Base-by-base conservation (phyloP, 2,797 vertebrate species). In the Sebastes oblongus region DNA sequence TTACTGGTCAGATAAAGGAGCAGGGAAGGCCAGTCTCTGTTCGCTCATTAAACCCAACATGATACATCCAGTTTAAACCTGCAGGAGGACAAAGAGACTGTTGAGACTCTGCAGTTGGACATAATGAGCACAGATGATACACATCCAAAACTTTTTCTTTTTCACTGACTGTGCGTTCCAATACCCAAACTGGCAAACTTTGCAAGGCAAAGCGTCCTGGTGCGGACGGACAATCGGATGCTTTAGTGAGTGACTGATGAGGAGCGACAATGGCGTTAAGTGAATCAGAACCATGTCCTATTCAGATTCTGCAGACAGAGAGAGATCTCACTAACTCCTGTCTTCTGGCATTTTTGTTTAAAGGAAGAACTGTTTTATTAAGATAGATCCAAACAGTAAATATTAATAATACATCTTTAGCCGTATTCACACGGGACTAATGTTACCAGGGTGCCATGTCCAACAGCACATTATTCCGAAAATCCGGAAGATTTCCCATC, bases 11-110 rank as follows among this genome's bases (percentile, higher is more conserved):
- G 75, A 79, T 42, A 30, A 36, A 54, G 14, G 74, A 42, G 66
- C 36, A 24, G 68, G 61, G 69, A n/a, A 9, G 16, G 27, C 8
- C 27, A 5, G n/a, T 42, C 39, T 72, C 34, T 68, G 73, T 60
- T 24, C 8, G 60, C 62, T 83, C 64, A 75, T 88, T 90, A 74
- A 68, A 78, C 3, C 10, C 29, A 62, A 55, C 56, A 36, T 14
- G n/a, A 75, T 14, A 7, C 42, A 61, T 80, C 61, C 5, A 3
- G 39, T 52, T 52, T 8, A 27, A 58, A 77, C 32, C 79, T 69
- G 66, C 54, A 56, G 69, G 8, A 22, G 27, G 2, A 55, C 34
- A 14, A 2, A 4, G 27, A 8, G 16, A 20, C 55, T 6, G 22
- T 5, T 42, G 3, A 32, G 72, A 29, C 80, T 62, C 80, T 42